Base-by-base conservation (phyloP, 2,888 invertebrate species). In the Spialia ferax region DNA sequence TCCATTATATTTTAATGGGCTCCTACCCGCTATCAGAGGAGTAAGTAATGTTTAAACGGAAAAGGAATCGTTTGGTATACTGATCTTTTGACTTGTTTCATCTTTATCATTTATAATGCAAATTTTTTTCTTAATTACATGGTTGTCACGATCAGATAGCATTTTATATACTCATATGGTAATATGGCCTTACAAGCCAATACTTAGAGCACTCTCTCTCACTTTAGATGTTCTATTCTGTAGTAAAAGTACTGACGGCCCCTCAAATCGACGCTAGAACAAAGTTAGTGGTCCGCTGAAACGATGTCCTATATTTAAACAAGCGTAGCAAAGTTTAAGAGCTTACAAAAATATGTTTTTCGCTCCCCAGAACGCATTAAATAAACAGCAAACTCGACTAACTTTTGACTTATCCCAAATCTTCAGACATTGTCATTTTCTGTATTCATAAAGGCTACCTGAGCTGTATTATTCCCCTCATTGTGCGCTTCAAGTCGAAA, bases 401-500 rank as follows among this genome's bases (percentile, higher is more conserved):
- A 90, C 87, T 88, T 88, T 89, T 89, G 89, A 90, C 91, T 91
- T 85, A 88, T 81, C 88, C 88, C 83, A 81, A 89, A 88, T 83
- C 83, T 86, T 85, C 87, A 85, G 85, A 76, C 75, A 86, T 87
- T 82, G 88, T 87, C 87, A 83, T 85, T 77, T 79, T 81, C 88
- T 86, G 88, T 87, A 87, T 89, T 88, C 91, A 87, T 81, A 69
- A 72, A 82, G 78, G 83, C 82, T 91, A 91, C 92, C 93, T 92
- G 91, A 76, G 80, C 76, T 78, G 75, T 83, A 80, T 83, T 84
- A 83, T 81, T 82, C 72, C 74, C 79, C 73, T 80, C 38, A 82
- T 91, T 92, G 92, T 91, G 85, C 87, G 88, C 80, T 91, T 91
- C 83, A 86, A 88, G 86, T 81, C 84, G 83, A 84, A 89, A 85